Percentiles rank a stretch among this genome's conserved stretches.
These are phyloP conservation scores for Haemorhous mexicanus DNA, from an alignment of 2,113 vertebrate species.

Conservation along the genomic window DNA sequence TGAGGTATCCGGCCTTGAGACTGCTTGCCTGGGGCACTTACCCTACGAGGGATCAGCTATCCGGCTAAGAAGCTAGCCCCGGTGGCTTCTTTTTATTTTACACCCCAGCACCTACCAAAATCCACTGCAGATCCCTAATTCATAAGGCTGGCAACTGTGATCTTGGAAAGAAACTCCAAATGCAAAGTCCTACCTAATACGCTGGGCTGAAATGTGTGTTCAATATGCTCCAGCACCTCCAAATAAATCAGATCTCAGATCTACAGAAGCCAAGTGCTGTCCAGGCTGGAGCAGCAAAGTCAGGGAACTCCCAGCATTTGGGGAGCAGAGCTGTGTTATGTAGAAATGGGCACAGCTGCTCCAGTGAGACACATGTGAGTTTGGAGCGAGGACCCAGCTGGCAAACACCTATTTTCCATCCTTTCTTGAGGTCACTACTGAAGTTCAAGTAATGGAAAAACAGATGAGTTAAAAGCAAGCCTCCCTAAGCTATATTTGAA, in stretches of 20 bases:
- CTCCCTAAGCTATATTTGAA: background rate
- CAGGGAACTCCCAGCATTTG: background rate
- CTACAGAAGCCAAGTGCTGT: background rate
- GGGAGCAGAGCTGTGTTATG: background rate
- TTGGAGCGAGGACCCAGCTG: background rate
- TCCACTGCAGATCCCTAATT: background rate
- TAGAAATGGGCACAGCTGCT: background rate
- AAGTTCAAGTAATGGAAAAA: background rate
- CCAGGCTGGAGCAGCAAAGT: background rate
- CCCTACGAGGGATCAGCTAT: too few species aligned
- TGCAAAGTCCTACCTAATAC: background rate
- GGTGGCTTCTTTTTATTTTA: too few species aligned
- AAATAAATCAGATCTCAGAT: background rate
- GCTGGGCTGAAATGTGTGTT: background rate
- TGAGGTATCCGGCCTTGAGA: too few species aligned
- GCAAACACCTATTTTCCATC: background rate
- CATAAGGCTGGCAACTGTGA: background rate
- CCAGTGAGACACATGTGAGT: background rate
- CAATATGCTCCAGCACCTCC: background rate
- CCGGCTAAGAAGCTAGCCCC: too few species aligned
- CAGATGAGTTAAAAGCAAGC: background rate
- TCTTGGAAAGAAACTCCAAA: background rate
- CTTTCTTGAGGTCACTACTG: background rate
- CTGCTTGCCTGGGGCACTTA: too few species aligned
- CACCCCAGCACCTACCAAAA: background rate